Percentiles rank a stretch among this genome's conserved stretches.
Evolutionary conservation across 1,140 invertebrate genomes (phyloP).

Genomic region (Brachionus koreanus): DNA sequence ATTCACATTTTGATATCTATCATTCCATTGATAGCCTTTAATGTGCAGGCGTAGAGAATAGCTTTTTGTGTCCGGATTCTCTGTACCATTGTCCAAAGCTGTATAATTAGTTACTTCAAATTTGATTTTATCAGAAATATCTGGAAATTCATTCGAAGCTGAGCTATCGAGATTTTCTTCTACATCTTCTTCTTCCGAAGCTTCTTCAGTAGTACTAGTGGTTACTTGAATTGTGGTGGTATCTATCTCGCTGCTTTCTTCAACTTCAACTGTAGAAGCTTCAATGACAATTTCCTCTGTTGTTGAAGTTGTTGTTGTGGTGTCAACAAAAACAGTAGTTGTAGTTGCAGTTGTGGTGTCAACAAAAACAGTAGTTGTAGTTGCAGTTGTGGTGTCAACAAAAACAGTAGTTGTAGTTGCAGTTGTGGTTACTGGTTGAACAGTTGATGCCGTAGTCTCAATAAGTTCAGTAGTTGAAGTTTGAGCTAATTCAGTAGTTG

Average conservation of each 20-base stretch:
- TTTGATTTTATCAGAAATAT: background rate
- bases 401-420: background rate
- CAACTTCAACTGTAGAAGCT: background rate
- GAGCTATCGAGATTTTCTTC: background rate
- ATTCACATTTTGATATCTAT: constrained; percentile 30
- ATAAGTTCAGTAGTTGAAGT: constrained; percentile 28
- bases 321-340: too few relatives aligned
- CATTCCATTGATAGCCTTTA: constrained; percentile 39
- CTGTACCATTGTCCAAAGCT: background rate
- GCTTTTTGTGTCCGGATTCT: background rate
- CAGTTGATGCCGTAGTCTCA: background rate
- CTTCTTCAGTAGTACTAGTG: background rate
- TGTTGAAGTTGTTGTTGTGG: too few relatives aligned
- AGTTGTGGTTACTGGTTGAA: background rate
- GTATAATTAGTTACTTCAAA: constrained; percentile 39
- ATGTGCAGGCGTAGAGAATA: constrained; percentile 24
- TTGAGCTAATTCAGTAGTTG: background rate
- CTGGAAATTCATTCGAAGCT: background rate
- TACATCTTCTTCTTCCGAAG: background rate
- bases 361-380: too few relatives aligned
- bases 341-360: too few relatives aligned
- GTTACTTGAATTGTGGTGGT: background rate
- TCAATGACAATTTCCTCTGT: background rate
- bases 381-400: background rate
- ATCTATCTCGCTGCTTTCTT: background rate